A percentile compares a stretch with the other conserved stretches of the same genome.
Evolutionary conservation across 2,113 vertebrate genomes (phyloP).

Genomic region (Gallinago undulata): DNA sequence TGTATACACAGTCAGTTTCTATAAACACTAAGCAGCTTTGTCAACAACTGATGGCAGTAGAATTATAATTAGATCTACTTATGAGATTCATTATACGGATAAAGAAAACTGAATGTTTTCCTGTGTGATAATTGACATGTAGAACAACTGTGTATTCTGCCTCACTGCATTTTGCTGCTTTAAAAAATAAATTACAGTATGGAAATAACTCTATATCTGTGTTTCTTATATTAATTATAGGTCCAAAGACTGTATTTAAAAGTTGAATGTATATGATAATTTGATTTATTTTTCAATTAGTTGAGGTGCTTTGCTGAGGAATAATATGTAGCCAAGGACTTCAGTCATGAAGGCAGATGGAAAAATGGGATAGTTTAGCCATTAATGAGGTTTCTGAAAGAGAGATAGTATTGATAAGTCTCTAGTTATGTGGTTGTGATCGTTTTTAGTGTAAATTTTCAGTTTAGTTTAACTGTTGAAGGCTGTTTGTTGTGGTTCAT

Average conservation of each 20-base stretch:
- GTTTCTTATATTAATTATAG: not conserved
- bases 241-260: not conserved
- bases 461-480: not conserved
- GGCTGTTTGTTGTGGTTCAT: not conserved
- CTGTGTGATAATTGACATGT: constrained; percentile 28
- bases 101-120: constrained; percentile 52
- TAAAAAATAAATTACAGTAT: not conserved
- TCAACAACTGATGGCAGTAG: constrained; percentile 49
- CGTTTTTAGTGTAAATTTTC: not conserved
- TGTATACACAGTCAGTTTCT: constrained; percentile 37
- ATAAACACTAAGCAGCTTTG: constrained; percentile 47
- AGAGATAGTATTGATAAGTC: not conserved
- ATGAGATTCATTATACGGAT: constrained; percentile 37
- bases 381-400: not conserved
- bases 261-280: not conserved
- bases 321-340: not conserved
- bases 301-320: not conserved
- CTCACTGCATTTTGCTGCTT: not conserved
- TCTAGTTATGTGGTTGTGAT: not conserved
- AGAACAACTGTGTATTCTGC: not conserved
- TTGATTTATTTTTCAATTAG: not conserved
- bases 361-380: not conserved
- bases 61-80: constrained; percentile 62
- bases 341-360: not conserved
- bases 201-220: not conserved